Evolutionary conservation across 2,113 vertebrate species (phyloP).

Genomic region (Esox niger): DNA sequence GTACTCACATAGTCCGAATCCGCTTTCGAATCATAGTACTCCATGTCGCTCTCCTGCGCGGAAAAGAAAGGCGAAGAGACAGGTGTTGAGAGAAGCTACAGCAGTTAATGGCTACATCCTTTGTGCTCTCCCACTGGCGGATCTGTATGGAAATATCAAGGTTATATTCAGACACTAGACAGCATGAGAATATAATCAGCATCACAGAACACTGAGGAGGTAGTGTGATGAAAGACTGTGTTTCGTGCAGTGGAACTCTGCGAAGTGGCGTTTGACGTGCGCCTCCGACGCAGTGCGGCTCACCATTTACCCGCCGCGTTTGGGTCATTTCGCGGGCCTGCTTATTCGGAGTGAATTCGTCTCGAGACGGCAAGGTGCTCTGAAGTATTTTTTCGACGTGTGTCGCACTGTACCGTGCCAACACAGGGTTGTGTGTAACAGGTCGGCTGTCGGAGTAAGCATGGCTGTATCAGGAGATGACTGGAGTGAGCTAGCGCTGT

Average conservation of each 20-base stretch:
- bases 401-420: not conserved
- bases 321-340: no score
- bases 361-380: no score
- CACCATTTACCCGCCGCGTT: no score
- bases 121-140: slow-evolving; percentile 27
- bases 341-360: no score
- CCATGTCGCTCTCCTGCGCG: slow-evolving; percentile 88
- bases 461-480: not conserved
- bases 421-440: not conserved
- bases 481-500: not conserved
- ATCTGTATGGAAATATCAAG: slow-evolving; percentile 54
- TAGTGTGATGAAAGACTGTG: slow-evolving; percentile 60
- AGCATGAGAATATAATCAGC: slow-evolving; percentile 75
- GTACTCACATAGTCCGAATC: slow-evolving; percentile 92
- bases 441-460: not conserved
- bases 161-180: slow-evolving; percentile 69
- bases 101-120: slow-evolving; percentile 59
- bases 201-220: slow-evolving; percentile 69
- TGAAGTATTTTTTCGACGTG: not conserved
- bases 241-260: not conserved
- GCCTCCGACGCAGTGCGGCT: not conserved
- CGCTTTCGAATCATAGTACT: slow-evolving; percentile 96
- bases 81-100: slow-evolving; percentile 67
- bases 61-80: slow-evolving; percentile 65
- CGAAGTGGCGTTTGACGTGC: not conserved